Base-by-base conservation (phyloP, 1,140 invertebrate genomes). In the Bombus soroeensis region DNA sequence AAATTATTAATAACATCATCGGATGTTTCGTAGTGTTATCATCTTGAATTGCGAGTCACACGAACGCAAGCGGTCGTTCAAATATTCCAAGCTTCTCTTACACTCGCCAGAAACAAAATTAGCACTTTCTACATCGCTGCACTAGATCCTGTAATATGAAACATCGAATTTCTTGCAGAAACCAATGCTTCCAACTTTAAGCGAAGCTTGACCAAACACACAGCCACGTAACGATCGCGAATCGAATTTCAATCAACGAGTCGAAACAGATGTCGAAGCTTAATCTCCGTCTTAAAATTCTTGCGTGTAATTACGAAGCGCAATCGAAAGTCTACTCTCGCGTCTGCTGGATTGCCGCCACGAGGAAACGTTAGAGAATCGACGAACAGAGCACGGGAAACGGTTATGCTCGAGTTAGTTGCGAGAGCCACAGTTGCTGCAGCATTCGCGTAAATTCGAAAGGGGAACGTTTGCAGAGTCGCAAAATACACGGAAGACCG, bases 401-500 rank as follows among this genome's bases (percentile, higher is more conserved):
- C 2, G 57, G n/a, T 22, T 8, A 15, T 18, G 8, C 8, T 37
- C 34, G 62, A 83, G 39, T 77, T 83, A 76, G 68, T 70, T 41
- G 73, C 81, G 41, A 53, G n/a, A 18, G 57, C 13, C 12, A 28
- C 25, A 53, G 81, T 66, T 1, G 71, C 9, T 28, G 28, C 8
- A 3, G 15, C 25, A 43, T 8, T 37, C 25, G 62, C 39, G 41
- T 47, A 83, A 83, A 83, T 77, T 83, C 34, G 75, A 37, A 64
- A 28, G 28, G 15, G 39, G 74, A 66, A 53, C n/a, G 59, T 83
- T 83, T 37, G 43, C 62, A 41, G 34, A 66, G 32, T 77, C 43
- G 43, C 57, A 68, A 77, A 68, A 76, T 77, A 64, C 34, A 70
- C 43, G 81, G 43, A 77, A n/a, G 43, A 57, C 25, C 53, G 10